Evolutionary conservation across 1,140 invertebrate species (phyloP).

Genomic region (Cyrtorhinus lividipennis): DNA sequence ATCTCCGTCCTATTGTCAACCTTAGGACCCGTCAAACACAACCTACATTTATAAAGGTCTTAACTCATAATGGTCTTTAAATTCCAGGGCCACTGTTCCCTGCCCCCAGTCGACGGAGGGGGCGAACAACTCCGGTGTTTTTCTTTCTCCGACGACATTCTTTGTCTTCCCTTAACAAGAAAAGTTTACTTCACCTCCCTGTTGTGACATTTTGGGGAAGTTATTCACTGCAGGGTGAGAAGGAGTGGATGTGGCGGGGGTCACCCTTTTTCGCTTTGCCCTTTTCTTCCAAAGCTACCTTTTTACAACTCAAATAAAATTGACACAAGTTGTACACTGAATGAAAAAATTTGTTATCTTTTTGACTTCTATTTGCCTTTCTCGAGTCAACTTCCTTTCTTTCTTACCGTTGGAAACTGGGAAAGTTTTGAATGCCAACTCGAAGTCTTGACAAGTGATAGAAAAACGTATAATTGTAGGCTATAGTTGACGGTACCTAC

Average conservation of each 20-base stretch:
- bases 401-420: neutral
- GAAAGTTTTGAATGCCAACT: no score
- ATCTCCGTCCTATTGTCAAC: slow-evolving; percentile 4
- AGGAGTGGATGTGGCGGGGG: neutral
- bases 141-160: neutral
- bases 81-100: slow-evolving; percentile 2
- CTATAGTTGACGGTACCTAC: no score
- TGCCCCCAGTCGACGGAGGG: neutral
- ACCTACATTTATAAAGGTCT: slow-evolving; percentile 16
- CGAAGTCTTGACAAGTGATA: no score
- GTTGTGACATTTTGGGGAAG: neutral
- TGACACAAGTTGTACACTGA: neutral
- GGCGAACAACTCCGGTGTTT: neutral
- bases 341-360: neutral
- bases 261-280: neutral
- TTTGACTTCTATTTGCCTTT: neutral
- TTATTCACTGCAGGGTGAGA: neutral
- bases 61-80: slow-evolving; percentile 16
- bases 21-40: slow-evolving; percentile 4
- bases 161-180: slow-evolving; percentile 7
- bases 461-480: no score
- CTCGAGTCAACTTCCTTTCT: neutral
- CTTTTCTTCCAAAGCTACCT: neutral
- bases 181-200: slow-evolving; percentile 2
- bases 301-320: neutral